Base-by-base conservation (phyloP, 35 echinoderm and acorn worm species). In the Diadema setosum region DNA sequence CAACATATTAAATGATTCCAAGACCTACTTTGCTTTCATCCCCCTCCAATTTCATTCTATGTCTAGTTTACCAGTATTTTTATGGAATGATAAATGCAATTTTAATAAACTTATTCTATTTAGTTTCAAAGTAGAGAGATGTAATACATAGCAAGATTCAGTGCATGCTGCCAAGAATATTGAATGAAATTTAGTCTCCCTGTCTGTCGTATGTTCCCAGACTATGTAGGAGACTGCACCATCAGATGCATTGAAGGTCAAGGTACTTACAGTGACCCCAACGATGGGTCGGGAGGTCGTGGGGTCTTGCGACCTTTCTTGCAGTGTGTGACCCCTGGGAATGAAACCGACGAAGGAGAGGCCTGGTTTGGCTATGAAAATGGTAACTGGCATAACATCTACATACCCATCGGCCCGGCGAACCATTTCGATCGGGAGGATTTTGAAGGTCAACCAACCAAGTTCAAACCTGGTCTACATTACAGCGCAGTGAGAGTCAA, bases 331-430 rank as follows among this genome's bases (percentile, higher is more conserved):
- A 39, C 57, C 5, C 86, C 86, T 35, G 45, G 58, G 50, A 37
- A 41, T 9, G 65, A 90, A 16, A 78, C 18, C 5, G 83, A 67
- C 1, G 75, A 81, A 21, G 87, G 87, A 33, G 83, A 82, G 27
- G 94, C 85, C 35, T 97, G 94, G 94, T 97, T 89, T 86, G 94
- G 94, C 16, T 97, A 97, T 70, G 75, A 70, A 37, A 97, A 97
- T 42, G 33, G 86, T 5, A 97, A 97, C 61, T 45, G 56, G 3
- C 94, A 97, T 63, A 97, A 97, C 86, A 81, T 93, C 2, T 97
- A 97, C 86, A 46, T 97, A 45, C 50, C 90, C 3, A 83, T 93
- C 48, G 94, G 94, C 39, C 85, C 82, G 18, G 94, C 92, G 59
- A 92, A 97, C 37, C 70, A 46, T 16, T 93, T 90, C 59, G 83